Evolutionary conservation across 64 coral and sea anemone species (phyloP), one percentile per base, ranked within the genome.

Genomic region (Porites australiensis): DNA sequence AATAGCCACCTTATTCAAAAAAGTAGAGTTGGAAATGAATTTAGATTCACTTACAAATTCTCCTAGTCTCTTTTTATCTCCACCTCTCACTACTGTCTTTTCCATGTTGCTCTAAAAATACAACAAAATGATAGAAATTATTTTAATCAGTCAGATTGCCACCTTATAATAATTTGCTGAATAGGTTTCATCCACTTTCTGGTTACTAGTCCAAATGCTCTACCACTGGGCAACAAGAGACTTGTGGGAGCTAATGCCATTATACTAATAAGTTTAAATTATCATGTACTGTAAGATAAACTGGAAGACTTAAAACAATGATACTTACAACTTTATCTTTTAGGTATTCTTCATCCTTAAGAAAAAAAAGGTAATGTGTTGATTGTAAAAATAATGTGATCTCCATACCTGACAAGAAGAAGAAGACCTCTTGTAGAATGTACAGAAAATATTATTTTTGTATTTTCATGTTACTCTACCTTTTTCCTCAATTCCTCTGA

Each of bases 401-500:
- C 7, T 57, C 54, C 54, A 57, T 7, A 57, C 54, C 54, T 55
- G 53, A 55, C 10, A 55, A 55, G 53, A 11, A 55, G 10, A 55
- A 55, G 54, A 9, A 37, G 27, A 37, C 27, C 27, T 37, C 27
- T 37, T 37, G 27, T 57, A 57, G 7, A 5, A 7, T 57, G 54
- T 57, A 57, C 12, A 9, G 54, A 12, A 57, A 57, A 57, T 57
- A 9, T 57, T 5, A 9, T 7, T 57, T 57, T 57, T 57, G 54
- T 7, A 9, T 57, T 57, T 7, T 4, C 8, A 27, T 15, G 10
- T 65, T 19, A 5, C 82, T 46, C 19, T 15, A 98, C 98, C 91
- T 99, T 99, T 88, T 96, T 83, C 51, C 98, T 93, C 44, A 99
- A 92, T 64, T 99, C 98, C 50, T 99, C 94, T 53, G 94, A 99